Evolutionary conservation across 2,888 invertebrate species (phyloP).

Genomic region (Unio pictorum): DNA sequence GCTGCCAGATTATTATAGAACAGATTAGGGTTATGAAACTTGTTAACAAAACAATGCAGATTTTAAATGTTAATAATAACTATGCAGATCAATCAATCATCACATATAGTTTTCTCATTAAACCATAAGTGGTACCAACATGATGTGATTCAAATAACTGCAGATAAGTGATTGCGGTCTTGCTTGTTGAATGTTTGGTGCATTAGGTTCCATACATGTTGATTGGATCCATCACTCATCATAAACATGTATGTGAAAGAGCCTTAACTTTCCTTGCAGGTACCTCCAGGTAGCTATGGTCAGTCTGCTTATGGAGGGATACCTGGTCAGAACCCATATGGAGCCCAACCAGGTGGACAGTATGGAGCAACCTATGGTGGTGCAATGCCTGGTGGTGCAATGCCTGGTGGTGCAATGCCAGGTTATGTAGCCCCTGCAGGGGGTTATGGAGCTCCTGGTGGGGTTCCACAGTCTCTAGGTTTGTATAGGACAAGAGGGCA

Average conservation of each 20-base stretch:
- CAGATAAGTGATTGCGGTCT: no score
- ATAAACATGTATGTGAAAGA: no score
- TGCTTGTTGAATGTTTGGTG: no score
- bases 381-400: conserved; percentile 4
- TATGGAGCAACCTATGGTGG: no score
- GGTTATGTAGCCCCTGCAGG: conserved; percentile 16
- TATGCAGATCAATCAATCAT: no score
- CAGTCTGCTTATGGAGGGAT: conserved; percentile 5
- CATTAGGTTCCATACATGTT: no score
- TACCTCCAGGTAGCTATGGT: conserved; percentile 19
- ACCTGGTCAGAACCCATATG: conserved; percentile 23
- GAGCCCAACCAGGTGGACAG: conserved; percentile 15
- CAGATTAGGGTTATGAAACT: background rate
- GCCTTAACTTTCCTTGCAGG: conserved; percentile 5
- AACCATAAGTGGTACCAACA: no score
- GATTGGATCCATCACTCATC: no score
- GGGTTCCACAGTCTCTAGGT: background rate
- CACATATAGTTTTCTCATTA: no score
- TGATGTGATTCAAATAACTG: no score
- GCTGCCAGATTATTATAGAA: background rate
- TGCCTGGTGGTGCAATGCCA: background rate
- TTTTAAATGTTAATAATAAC: no score
- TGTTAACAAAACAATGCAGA: background rate
- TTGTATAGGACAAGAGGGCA: background rate
- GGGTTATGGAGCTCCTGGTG: conserved; percentile 24